Evolutionary conservation across 2,113 vertebrate species (phyloP).

Genomic region (Aphyosemion australe): DNA sequence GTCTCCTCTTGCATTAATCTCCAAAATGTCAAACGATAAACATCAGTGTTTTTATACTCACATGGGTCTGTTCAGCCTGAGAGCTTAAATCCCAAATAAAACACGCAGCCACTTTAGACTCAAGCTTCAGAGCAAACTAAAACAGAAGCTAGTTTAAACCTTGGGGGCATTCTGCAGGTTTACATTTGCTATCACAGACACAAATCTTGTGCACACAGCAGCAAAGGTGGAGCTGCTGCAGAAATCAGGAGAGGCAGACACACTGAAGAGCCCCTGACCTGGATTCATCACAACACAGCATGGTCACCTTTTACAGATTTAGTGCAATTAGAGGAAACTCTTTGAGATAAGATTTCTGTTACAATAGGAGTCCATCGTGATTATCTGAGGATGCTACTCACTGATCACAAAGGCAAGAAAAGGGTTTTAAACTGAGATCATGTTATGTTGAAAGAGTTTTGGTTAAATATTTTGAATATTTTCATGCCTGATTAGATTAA

Average conservation of each 20-base stretch:
- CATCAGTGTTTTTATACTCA: constrained; percentile 19
- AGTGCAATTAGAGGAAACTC: constrained; percentile 14
- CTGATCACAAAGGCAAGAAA: constrained; percentile 1
- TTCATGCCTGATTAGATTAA: too few species aligned
- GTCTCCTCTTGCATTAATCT: constrained; percentile 24
- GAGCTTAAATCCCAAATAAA: not conserved
- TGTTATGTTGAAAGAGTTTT: too few species aligned
- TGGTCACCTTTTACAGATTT: constrained; percentile 17
- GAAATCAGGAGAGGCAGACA: constrained; percentile 18
- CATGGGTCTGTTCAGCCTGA: not conserved
- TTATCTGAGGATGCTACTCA: constrained; percentile 17
- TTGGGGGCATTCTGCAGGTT: not conserved
- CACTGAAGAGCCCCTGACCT: constrained; percentile 13
- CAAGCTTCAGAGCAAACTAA: not conserved
- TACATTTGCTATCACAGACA: not conserved
- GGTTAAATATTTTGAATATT: too few species aligned
- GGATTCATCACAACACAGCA: constrained; percentile 28
- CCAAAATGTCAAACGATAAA: constrained; percentile 69
- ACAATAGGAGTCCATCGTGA: not conserved
- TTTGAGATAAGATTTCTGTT: constrained; percentile 15
- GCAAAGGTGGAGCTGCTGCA: not conserved
- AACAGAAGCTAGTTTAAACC: not conserved
- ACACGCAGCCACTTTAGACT: not conserved
- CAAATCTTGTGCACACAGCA: not conserved
- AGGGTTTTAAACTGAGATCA: too few species aligned